A percentile compares a stretch with the other conserved stretches of the same genome.
Evolutionary conservation across 2,113 vertebrate genomes (phyloP).

Genomic region (Nothobranchius kuhntae): DNA sequence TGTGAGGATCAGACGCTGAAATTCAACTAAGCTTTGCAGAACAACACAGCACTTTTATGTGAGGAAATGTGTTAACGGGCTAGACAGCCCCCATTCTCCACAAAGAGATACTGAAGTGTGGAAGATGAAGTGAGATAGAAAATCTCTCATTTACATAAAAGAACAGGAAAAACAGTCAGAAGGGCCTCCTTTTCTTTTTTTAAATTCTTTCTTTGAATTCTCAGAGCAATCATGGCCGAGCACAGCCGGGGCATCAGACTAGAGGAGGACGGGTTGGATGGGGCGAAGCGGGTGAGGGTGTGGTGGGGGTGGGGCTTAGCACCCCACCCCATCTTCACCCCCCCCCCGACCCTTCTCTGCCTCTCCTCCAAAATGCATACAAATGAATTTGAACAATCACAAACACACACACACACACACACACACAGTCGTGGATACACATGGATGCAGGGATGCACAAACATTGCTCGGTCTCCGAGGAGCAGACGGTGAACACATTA

Average conservation of each 20-base stretch:
- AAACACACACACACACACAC: constrained; percentile 27
- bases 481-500: constrained; percentile 77
- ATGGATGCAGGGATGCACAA: constrained; percentile 67
- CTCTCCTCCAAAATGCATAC: constrained; percentile 64
- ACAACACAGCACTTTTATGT: constrained; percentile 67
- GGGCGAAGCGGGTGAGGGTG: neutral
- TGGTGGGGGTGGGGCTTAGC: constrained; percentile 1
- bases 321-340: too few species aligned
- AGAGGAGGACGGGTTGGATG: constrained; percentile 21
- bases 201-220: constrained; percentile 56
- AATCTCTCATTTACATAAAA: constrained; percentile 80
- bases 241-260: constrained; percentile 62
- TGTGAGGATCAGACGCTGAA: constrained; percentile 50
- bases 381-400: constrained; percentile 66
- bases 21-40: constrained; percentile 63
- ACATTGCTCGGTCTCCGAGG: constrained; percentile 74
- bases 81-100: constrained; percentile 65
- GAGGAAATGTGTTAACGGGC: constrained; percentile 74
- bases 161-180: constrained; percentile 74
- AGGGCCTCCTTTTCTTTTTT: constrained; percentile 46
- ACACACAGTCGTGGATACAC: constrained; percentile 21
- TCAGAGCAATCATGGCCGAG: constrained; percentile 70
- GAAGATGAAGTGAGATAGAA: constrained; percentile 77
- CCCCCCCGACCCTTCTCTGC: constrained; percentile 13
- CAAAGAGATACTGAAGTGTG: constrained; percentile 74